A percentile compares a stretch with the other conserved stretches of the same genome.
phyloP scores from a whole-genome alignment of 2,888 invertebrate genomes.

The Metopia argyrocephala region DNA sequence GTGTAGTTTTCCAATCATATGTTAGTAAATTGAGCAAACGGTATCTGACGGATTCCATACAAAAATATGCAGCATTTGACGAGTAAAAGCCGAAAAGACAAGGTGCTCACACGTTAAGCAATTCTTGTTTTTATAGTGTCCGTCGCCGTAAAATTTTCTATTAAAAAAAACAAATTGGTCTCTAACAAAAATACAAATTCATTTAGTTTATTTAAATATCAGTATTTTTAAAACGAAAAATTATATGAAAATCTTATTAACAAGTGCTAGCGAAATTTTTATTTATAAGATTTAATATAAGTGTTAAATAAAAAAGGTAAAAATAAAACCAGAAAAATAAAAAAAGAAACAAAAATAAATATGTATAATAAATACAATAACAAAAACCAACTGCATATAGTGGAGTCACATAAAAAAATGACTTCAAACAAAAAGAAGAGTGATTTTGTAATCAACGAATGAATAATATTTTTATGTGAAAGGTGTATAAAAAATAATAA shows the following conservation, averaged over 20 bases:
- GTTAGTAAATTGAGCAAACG: not conserved
- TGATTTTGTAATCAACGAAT: constrained; percentile 44
- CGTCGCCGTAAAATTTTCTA: constrained; percentile 49
- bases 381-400: not conserved
- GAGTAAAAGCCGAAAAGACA: constrained; percentile 63
- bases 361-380: constrained; percentile 3
- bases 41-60: constrained; percentile 48
- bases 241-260: constrained; percentile 21
- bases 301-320: not conserved
- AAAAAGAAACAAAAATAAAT: constrained; percentile 10
- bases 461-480: constrained; percentile 16
- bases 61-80: constrained; percentile 59
- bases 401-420: constrained; percentile 1
- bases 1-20: not conserved
- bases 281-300: not conserved
- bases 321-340: not conserved
- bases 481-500: not conserved
- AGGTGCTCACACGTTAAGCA: constrained; percentile 52
- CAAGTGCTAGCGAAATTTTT: constrained; percentile 32
- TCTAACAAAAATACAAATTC: constrained; percentile 8
- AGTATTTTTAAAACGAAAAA: constrained; percentile 4
- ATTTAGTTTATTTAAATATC: not conserved
- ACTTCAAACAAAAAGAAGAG: not conserved
- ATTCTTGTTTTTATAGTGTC: constrained; percentile 23
- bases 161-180: constrained; percentile 32